Percentiles rank a stretch among this genome's conserved stretches.
Conservation (phyloP, 2,888 invertebrate genomes). For the Epirrhoe alternata region DNA sequence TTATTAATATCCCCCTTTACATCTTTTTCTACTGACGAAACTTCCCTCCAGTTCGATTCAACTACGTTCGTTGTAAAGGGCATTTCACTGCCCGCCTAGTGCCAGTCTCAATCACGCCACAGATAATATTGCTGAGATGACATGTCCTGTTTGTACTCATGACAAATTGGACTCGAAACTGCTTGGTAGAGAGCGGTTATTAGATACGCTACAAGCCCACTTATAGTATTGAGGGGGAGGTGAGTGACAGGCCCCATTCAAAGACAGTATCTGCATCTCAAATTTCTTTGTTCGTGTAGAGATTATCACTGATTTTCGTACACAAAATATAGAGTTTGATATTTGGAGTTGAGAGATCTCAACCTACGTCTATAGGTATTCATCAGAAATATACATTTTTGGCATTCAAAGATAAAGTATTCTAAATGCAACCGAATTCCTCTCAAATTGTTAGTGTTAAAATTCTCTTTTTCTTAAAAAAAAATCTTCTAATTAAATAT, state of each 20-base stretch:
- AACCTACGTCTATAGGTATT: too few species aligned
- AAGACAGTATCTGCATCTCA: too few species aligned
- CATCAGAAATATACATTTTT: too few species aligned
- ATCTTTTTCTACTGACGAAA: neutral
- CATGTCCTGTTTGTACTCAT: slow-evolving; percentile 30
- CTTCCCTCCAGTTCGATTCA: neutral
- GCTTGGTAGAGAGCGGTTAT: slow-evolving; percentile 6
- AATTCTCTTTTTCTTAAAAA: neutral
- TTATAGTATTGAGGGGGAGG: slow-evolving; percentile 8
- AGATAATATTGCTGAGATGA: slow-evolving; percentile 28
- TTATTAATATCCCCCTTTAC: neutral
- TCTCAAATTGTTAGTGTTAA: neutral
- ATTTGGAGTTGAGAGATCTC: too few species aligned
- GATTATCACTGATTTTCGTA: too few species aligned
- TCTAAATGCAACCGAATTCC: neutral
- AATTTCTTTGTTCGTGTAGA: too few species aligned
- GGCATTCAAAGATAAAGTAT: neutral
- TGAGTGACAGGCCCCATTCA: neutral
- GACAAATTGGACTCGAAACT: slow-evolving; percentile 22
- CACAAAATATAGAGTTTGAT: too few species aligned
- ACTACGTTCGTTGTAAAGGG: neutral
- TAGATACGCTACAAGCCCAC: slow-evolving; percentile 5
- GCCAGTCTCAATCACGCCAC: slow-evolving; percentile 34
- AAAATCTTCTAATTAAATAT: neutral
- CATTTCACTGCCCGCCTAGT: slow-evolving; percentile 27